phyloP scores from a whole-genome alignment of 2,797 vertebrate species.

The Phrynocephalus vlangalii region DNA sequence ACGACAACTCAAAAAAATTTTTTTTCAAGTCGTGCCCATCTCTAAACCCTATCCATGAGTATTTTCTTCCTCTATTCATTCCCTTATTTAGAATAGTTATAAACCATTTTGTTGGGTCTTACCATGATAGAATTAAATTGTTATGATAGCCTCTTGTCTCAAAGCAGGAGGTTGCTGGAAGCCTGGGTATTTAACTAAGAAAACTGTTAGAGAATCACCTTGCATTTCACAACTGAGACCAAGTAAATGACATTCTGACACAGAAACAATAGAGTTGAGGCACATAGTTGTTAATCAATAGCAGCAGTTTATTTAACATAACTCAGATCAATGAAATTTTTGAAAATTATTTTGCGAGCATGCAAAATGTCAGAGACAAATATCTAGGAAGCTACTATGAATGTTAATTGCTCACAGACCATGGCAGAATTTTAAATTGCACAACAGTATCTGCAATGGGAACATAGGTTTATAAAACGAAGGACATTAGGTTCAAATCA shows the following conservation, averaged over 20 bases:
- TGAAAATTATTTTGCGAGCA: slow-evolving; percentile 31
- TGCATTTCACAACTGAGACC: slow-evolving; percentile 32
- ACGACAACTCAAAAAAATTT: too few relatives aligned
- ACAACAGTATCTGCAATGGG: too few relatives aligned
- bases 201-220: neutral
- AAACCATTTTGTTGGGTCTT: neutral
- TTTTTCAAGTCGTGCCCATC: too few relatives aligned
- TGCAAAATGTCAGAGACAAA: slow-evolving; percentile 41
- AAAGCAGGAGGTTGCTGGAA: neutral
- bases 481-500: too few relatives aligned
- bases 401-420: slow-evolving; percentile 34
- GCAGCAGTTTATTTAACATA: slow-evolving; percentile 39
- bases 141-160: neutral
- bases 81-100: too few relatives aligned
- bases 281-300: slow-evolving; percentile 47
- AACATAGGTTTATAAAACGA: too few relatives aligned
- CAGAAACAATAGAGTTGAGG: slow-evolving; percentile 31
- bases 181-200: neutral
- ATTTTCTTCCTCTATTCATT: neutral
- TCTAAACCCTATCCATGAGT: neutral
- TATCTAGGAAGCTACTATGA: slow-evolving; percentile 32
- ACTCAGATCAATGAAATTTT: slow-evolving; percentile 29
- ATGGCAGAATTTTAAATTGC: slow-evolving; percentile 28
- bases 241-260: slow-evolving; percentile 36
- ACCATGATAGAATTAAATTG: neutral